A percentile compares a stretch with the other conserved stretches of the same genome.
Evolutionary conservation across 2,797 vertebrate genomes (phyloP).

Genomic region (Acanthurus leucopareius): DNA sequence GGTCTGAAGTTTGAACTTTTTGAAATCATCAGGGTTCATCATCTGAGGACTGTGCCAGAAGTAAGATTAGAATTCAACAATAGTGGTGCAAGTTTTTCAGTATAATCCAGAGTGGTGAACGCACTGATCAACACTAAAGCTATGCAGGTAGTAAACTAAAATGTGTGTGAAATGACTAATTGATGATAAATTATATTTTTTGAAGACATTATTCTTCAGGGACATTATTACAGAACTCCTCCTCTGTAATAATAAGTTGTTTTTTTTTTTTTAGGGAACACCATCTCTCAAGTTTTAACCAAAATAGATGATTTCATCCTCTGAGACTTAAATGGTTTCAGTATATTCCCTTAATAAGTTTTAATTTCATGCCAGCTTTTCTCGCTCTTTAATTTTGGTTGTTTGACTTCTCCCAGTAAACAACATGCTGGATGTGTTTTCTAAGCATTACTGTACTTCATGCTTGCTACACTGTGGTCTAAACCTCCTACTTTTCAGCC

Average conservation of each 20-base stretch:
- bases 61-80: not conserved
- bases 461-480: slow-evolving; percentile 9
- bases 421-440: slow-evolving; percentile 30
- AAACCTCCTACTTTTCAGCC: slow-evolving; percentile 10
- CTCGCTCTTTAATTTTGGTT: slow-evolving; percentile 43
- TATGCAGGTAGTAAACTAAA: not conserved
- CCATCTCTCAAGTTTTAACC: slow-evolving; percentile 29
- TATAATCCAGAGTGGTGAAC: not conserved
- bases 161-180: not conserved
- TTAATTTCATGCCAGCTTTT: slow-evolving; percentile 73
- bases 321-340: slow-evolving; percentile 31
- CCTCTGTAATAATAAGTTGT: not conserved
- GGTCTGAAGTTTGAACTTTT: not conserved
- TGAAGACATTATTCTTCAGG: not conserved
- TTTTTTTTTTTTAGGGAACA: not conserved
- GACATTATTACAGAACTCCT: not conserved
- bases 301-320: slow-evolving; percentile 34
- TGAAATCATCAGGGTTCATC: not conserved
- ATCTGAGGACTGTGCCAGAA: not conserved
- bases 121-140: not conserved
- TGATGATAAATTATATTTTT: not conserved
- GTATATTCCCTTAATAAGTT: slow-evolving; percentile 53
- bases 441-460: not conserved
- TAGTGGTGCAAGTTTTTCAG: not conserved
- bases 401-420: slow-evolving; percentile 51